A percentile compares a stretch with the other conserved stretches of the same genome.
Conservation (phyloP, 2,113 vertebrate species). For the Lepus timidus region DNA sequence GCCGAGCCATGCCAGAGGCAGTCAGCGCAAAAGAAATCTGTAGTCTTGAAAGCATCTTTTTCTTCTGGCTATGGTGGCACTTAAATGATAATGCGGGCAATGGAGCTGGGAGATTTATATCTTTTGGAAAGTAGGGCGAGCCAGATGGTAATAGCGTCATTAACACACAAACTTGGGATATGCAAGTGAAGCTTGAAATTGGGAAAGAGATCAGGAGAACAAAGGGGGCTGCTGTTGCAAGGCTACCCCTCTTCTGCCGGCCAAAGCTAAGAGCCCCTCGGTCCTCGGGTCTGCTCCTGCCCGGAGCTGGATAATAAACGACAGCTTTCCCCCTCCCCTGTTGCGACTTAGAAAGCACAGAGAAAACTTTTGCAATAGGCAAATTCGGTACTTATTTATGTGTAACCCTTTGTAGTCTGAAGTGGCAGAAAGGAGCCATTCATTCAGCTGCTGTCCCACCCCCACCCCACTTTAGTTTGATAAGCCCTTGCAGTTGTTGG, state of each 20-base stretch:
- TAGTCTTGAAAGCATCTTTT: conserved; percentile 88
- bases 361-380: conserved; percentile 90
- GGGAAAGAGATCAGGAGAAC: conserved; percentile 92
- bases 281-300: conserved; percentile 86
- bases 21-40: conserved; percentile 84
- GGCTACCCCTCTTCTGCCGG: conserved; percentile 85
- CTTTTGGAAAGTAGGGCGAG: conserved; percentile 94
- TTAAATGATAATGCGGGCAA: conserved; percentile 86
- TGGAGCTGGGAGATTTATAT: conserved; percentile 91
- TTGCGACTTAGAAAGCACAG: conserved; percentile 87
- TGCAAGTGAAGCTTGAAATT: conserved; percentile 92
- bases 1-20: conserved; percentile 76
- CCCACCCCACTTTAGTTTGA: conserved; percentile 71
- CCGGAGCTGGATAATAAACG: conserved; percentile 87
- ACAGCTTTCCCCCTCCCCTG: conserved; percentile 85
- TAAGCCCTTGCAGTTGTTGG: conserved; percentile 76
- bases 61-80: conserved; percentile 89
- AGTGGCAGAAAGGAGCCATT: conserved; percentile 86
- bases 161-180: conserved; percentile 93
- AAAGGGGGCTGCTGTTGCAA: conserved; percentile 94
- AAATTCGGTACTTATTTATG: conserved; percentile 88
- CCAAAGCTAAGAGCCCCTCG: conserved; percentile 87
- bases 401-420: conserved; percentile 89
- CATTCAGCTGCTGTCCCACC: conserved; percentile 77
- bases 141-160: conserved; percentile 94